These are phyloP conservation scores for Apocheima hispidaria DNA, from an alignment of 2,888 invertebrate species.

Conservation along the genomic window DNA sequence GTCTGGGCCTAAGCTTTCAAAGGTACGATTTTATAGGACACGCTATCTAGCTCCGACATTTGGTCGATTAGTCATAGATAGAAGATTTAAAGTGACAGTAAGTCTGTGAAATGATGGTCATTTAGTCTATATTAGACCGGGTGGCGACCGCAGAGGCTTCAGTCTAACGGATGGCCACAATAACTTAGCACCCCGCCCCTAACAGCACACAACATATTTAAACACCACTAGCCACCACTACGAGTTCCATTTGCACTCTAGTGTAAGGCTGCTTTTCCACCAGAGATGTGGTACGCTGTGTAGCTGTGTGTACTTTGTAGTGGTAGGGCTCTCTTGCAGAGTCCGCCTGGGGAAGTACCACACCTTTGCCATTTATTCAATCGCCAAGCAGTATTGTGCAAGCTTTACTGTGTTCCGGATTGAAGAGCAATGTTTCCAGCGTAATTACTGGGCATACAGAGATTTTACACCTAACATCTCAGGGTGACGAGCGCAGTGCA, in stretches of 20 bases:
- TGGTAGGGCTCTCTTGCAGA: too few species aligned
- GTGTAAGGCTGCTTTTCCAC: neutral
- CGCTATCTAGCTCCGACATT: constrained; percentile 17
- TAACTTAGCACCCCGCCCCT: constrained; percentile 42
- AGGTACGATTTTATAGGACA: neutral
- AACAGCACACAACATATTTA: constrained; percentile 9
- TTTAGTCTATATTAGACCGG: constrained; percentile 42
- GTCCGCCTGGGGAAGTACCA: too few species aligned
- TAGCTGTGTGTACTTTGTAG: too few species aligned
- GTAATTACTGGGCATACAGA: too few species aligned
- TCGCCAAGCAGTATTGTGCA: too few species aligned
- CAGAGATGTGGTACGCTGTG: too few species aligned
- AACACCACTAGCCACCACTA: neutral
- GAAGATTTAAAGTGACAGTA: constrained; percentile 37
- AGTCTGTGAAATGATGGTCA: constrained; percentile 44
- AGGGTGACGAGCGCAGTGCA: too few species aligned
- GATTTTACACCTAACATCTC: too few species aligned
- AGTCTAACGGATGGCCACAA: constrained; percentile 47
- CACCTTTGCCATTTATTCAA: too few species aligned
- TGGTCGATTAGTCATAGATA: constrained; percentile 36
- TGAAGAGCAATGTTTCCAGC: too few species aligned
- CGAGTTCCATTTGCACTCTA: neutral
- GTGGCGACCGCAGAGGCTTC: constrained; percentile 23
- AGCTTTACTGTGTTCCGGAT: too few species aligned
- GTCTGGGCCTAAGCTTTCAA: too few species aligned